Evolutionary conservation across 2,888 invertebrate genomes (phyloP).

Genomic region (Oligia strigilis): DNA sequence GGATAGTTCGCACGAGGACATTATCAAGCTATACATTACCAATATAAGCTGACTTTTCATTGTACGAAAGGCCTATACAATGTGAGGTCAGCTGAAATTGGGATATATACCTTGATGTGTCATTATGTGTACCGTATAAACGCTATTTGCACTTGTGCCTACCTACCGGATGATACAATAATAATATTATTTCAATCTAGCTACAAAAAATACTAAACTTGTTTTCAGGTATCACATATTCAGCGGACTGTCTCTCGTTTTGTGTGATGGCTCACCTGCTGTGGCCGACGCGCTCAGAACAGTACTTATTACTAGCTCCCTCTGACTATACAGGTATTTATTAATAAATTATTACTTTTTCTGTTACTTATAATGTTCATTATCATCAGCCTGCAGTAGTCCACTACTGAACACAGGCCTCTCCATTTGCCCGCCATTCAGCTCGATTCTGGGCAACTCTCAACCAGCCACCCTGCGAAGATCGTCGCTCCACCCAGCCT

Average conservation of each 20-base stretch:
- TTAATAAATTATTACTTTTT: not conserved
- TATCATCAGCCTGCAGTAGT: not conserved
- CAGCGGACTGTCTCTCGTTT: conserved; percentile 98
- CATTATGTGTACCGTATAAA: not conserved
- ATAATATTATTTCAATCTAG: not conserved
- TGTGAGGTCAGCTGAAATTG: not conserved
- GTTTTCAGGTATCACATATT: conserved; percentile 96
- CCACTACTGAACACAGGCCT: not conserved
- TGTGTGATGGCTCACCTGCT: conserved; percentile 98
- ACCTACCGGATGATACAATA: not conserved
- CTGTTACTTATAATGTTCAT: not conserved
- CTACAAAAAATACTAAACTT: not conserved
- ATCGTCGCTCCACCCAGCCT: no score
- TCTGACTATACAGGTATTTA: conserved; percentile 91
- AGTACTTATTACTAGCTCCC: conserved; percentile 96
- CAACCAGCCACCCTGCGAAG: no score
- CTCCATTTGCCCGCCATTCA: not conserved
- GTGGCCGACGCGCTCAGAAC: conserved; percentile 98
- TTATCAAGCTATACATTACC: not conserved
- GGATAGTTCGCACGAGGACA: not conserved
- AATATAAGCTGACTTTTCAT: not conserved
- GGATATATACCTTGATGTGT: not conserved
- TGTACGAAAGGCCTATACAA: no score
- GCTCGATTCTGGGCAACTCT: not conserved
- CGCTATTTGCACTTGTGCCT: not conserved